Base-by-base conservation (phyloP, 2,113 vertebrate genomes). In the Hylia prasina region DNA sequence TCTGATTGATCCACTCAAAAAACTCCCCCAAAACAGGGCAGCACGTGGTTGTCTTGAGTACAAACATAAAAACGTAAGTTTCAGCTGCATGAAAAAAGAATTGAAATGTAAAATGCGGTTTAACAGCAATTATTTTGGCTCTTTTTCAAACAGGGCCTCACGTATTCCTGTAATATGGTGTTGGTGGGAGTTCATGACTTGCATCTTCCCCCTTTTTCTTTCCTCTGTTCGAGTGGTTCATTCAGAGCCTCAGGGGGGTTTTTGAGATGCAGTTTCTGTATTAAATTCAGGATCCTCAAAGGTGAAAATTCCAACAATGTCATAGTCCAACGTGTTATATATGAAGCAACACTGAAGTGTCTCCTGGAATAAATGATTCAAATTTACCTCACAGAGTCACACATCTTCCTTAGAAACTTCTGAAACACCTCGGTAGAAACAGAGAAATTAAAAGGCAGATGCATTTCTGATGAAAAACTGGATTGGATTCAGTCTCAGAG, bases 241-340 rank as follows among this genome's bases (percentile, higher is more conserved):
- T 39, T 61, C 40, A 44, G 31, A 56, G 23, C 45, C 50, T 31
- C 23, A 9, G 65, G 21, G 54, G 47, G 21, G 13, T 5, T 60
- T 83, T 28, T 27, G 27, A 50, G 40, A 4, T 17, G 2, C 11
- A 27, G 4, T 47, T 85, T 72, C 33, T 64, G 2, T 39, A 16
- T 51, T 25, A 77, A 90, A 13, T 39, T 16, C 48, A 57, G 44
- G 24, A 51, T 89, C 33, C 35, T 56, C 23, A 37, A 35, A 57
- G 45, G 44, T 53, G 47, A 45, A 65, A 83, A 58, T 25, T 48
- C 35, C 15, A 69, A 31, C 37, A 48, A 13, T 0, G 1, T 20
- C 25, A 9, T 4, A 69, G 37, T 35, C 50, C 14, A 18, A 10
- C 21, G 9, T 0, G 0, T 53, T 72, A 3, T 1, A 2, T 20